Evolutionary conservation across 2,888 invertebrate genomes (phyloP).

Genomic region (Arenicola marina): DNA sequence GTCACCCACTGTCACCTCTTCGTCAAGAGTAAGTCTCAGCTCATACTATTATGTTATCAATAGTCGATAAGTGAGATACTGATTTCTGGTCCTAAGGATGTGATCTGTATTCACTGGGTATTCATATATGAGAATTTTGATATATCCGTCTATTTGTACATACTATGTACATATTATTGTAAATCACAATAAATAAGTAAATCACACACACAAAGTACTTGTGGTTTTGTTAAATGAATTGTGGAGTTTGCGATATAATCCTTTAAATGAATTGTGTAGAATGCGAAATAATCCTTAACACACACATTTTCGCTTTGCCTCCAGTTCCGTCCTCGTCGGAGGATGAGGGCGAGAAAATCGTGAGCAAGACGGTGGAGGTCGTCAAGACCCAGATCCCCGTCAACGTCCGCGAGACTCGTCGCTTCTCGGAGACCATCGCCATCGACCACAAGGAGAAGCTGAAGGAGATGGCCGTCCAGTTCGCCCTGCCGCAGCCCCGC

Average conservation of each 20-base stretch:
- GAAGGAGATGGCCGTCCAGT: slow-evolving; percentile 27
- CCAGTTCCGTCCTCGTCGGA: slow-evolving; percentile 20
- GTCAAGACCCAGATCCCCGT: slow-evolving; percentile 38
- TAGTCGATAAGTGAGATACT: no score
- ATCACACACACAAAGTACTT: not conserved
- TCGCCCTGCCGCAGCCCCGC: slow-evolving; percentile 18
- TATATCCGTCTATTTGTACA: no score
- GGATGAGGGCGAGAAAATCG: slow-evolving; percentile 27
- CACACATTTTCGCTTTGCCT: no score
- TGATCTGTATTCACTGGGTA: no score
- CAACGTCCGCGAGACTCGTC: slow-evolving; percentile 26
- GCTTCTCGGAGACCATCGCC: slow-evolving; percentile 36
- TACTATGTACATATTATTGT: not conserved
- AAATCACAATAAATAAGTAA: not conserved
- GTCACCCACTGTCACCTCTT: slow-evolving; percentile 77
- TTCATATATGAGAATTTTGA: no score
- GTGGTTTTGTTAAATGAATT: no score
- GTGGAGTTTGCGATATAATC: no score
- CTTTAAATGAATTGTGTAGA: no score
- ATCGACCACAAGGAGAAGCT: slow-evolving; percentile 31
- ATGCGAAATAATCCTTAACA: no score
- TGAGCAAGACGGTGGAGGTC: slow-evolving; percentile 52
- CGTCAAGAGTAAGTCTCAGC: slow-evolving; percentile 58
- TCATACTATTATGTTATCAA: not conserved
- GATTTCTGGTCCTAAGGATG: no score